Evolutionary conservation across 2,888 invertebrate species (phyloP), one percentile per base, ranked within the genome.

Genomic region (Epinotia demarniana): DNA sequence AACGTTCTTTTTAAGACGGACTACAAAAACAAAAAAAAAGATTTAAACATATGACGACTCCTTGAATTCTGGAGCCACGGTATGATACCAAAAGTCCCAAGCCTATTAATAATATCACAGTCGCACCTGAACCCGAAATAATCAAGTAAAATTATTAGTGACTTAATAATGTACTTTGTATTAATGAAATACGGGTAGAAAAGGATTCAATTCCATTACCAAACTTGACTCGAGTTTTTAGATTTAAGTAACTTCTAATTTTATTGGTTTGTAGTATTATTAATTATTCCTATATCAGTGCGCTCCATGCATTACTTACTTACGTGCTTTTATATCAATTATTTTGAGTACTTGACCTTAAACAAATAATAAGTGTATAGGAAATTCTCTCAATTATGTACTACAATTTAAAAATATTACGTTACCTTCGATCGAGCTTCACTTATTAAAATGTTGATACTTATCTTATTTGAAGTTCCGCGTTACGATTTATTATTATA

Each of bases 361-460:
- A 33, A 33, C 33, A 33, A 33, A 33, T 33, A 33, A 33, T 33
- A 33, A 33, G 6, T 33, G 19, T 18, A 43, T 63, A 8, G 16
- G 19, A 43, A 19, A 19, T 63, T 62, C n/a, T 16, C 19, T 13
- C 19, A 13, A 43, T 13, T 46, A n/a, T 53, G n/a, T n/a, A n/a
- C 2, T 6, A n/a, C 2, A 53, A 39, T 5, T 53, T n/a, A n/a
- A 53, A n/a, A 13, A 5, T 53, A 16, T 53, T 53, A 49, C 16
- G 6, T 49, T 53, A 23, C 11, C 4, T 19, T 69, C 23, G 23
- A 60, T 27, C 46, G 58, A 46, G 58, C 46, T 60, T 60, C 58
- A n/a, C 23, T 43, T 69, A n/a, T n/a, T 13, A 60, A 27, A 27
- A 46, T 60, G 23, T n/a, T 60, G 46, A 60, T 69, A 69, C 46